phyloP scores from a whole-genome alignment of 1,140 invertebrate species.

The Kradibia gibbosae region DNA sequence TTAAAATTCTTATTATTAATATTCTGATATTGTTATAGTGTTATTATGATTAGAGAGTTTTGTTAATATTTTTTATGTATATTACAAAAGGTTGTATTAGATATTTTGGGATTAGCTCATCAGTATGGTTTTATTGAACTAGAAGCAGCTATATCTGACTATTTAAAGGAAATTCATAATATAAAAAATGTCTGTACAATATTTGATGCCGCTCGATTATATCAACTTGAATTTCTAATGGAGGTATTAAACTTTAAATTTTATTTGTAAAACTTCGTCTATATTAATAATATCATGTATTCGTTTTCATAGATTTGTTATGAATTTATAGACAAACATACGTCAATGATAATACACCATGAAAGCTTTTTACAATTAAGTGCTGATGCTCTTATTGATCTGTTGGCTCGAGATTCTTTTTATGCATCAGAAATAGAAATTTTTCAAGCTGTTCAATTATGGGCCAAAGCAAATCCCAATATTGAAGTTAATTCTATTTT shows the following conservation, averaged over 20 bases:
- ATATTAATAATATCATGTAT: background rate
- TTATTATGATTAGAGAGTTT: no score
- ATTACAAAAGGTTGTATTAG: slow-evolving; percentile 63
- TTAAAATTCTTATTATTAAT: slow-evolving; percentile 23
- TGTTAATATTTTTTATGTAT: no score
- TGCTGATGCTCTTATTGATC: slow-evolving; percentile 82
- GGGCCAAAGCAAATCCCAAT: slow-evolving; percentile 86
- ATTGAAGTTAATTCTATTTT: slow-evolving; percentile 74
- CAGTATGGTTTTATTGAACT: slow-evolving; percentile 96
- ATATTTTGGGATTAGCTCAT: slow-evolving; percentile 83
- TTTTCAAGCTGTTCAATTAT: slow-evolving; percentile 89
- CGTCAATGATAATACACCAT: slow-evolving; percentile 85
- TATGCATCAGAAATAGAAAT: slow-evolving; percentile 97
- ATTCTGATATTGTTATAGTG: no score
- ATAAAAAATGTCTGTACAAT: slow-evolving; percentile 93
- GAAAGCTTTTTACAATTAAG: slow-evolving; percentile 90
- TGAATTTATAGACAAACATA: slow-evolving; percentile 91
- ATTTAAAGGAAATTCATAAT: slow-evolving; percentile 89
- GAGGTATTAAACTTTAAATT: slow-evolving; percentile 64
- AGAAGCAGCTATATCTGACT: slow-evolving; percentile 93
- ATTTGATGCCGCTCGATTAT: slow-evolving; percentile 90
- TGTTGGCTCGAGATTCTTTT: slow-evolving; percentile 95
- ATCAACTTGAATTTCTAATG: slow-evolving; percentile 77
- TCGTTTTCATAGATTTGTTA: slow-evolving; percentile 77
- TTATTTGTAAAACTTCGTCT: background rate